Evolutionary conservation across 2,113 vertebrate species (phyloP).

Genomic region (Pycnonotus jocosus): DNA sequence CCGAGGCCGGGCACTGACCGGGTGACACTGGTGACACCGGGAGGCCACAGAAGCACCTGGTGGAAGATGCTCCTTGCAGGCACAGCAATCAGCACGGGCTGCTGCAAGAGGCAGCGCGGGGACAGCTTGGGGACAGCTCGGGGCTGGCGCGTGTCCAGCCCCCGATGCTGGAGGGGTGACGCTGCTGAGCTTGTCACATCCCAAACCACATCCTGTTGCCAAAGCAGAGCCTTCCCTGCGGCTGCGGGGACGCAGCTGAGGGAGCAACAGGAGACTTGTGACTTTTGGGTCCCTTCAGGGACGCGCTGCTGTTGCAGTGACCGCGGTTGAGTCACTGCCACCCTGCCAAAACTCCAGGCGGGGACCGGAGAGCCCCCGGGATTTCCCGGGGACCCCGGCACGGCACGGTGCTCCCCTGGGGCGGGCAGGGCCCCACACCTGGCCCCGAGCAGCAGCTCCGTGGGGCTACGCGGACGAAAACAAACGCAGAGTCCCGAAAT

Average conservation of each 20-base stretch:
- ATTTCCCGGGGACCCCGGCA: neutral
- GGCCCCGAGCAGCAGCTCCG: neutral
- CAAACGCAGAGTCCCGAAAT: neutral
- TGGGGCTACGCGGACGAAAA: neutral
- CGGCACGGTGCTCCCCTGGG: neutral
- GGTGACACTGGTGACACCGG: neutral
- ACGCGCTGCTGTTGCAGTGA: neutral
- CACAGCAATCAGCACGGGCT: rapidly evolving
- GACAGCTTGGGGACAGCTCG: neutral
- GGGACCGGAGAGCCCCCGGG: neutral
- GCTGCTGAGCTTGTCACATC: neutral
- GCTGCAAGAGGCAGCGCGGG: neutral
- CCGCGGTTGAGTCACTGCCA: neutral
- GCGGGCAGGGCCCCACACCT: neutral
- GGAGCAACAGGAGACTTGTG: neutral
- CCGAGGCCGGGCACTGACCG: rapidly evolving
- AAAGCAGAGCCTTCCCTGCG: neutral
- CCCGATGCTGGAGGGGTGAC: neutral
- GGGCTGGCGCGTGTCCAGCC: rapidly evolving
- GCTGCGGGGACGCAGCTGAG: rapidly evolving
- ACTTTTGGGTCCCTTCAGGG: neutral
- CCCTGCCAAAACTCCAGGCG: neutral
- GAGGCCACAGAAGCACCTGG: neutral
- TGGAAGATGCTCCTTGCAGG: neutral
- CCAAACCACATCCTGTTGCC: constrained; percentile 31